Percentiles rank a stretch among this genome's conserved stretches.
Conservation (phyloP, 2,113 vertebrate genomes). For the Chloebia gouldiae region DNA sequence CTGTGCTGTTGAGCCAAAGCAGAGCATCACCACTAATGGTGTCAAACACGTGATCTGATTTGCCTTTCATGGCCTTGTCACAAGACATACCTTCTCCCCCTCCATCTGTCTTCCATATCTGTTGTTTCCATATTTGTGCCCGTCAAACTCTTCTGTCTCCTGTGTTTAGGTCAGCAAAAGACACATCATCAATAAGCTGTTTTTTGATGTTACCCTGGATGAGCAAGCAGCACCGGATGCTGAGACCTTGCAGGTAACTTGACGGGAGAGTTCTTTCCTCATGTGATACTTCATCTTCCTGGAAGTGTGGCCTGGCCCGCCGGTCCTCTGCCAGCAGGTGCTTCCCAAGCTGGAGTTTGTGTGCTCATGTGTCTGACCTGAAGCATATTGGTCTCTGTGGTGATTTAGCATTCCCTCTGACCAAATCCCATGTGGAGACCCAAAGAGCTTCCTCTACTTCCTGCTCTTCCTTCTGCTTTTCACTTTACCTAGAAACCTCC, state of each 20-base stretch:
- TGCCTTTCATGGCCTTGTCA: background rate
- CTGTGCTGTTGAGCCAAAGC: background rate
- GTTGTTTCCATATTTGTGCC: background rate
- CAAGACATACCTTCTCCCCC: background rate
- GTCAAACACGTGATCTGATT: background rate
- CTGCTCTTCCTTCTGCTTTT: background rate
- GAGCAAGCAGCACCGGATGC: constrained; percentile 78
- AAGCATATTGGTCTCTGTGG: background rate
- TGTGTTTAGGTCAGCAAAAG: constrained; percentile 84
- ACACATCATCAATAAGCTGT: constrained; percentile 91
- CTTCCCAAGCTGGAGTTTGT: background rate
- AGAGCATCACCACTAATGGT: background rate
- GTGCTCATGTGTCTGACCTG: background rate
- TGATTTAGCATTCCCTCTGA: background rate
- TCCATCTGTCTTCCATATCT: background rate
- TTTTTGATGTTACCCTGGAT: constrained; percentile 86
- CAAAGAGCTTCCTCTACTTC: background rate
- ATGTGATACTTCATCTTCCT: background rate
- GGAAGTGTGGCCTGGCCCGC: background rate
- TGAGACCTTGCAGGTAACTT: constrained; percentile 86
- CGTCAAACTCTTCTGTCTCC: background rate
- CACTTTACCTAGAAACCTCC: background rate
- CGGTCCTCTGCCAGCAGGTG: background rate
- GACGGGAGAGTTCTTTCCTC: background rate
- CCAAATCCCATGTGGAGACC: background rate